Evolutionary conservation across 2,888 invertebrate species (phyloP), one percentile per base, ranked within the genome.

Genomic region (Odontomyia ornata): DNA sequence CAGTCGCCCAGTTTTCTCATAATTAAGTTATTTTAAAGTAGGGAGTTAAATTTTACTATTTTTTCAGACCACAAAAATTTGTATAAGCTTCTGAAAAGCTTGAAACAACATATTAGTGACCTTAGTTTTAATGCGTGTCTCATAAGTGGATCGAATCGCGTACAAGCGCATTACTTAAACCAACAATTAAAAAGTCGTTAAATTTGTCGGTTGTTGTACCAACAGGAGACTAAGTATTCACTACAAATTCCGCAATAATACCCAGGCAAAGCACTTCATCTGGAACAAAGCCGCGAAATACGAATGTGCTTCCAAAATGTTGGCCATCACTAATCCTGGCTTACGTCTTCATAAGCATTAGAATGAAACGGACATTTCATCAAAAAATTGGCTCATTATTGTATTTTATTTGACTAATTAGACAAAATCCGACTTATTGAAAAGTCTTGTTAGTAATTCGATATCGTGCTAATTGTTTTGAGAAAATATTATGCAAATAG

Each of bases 361-460:
- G 28, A 18, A 21, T 47, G 47, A 47, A 69, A 36, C 11, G 46
- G 27, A 25, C 69, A 69, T 69, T 69, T 69, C 69, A 69, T 69
- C 69, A 69, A 69, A 69, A 65, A 47, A 43, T 47, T 69, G 47
- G 21, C 69, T 73, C 23, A 73, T 73, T 73, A 73, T 30, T 57
- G 57, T 57, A 73, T 36, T 73, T 57, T 36, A 73, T 73, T 56
- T 13, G 30, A 36, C 60, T 60, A 57, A 57, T 73, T 73, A 73
- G 73, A 60, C 18, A 30, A 57, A 73, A 73, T 57, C 73, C 73
- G 73, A 57, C 73, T 73, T 71, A 57, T 73, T 73, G 57, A 57
- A 72, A 73, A 73, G 57, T 73, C 73, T 73, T 73, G 73, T 73
- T 73, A 73, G 73, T 73, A 73, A 73, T 60, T 73, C 73, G 73